These are phyloP conservation scores for Bergia puertoricense DNA, from an alignment of 92 coral and sea anemone genomes.

Conservation along the genomic window DNA sequence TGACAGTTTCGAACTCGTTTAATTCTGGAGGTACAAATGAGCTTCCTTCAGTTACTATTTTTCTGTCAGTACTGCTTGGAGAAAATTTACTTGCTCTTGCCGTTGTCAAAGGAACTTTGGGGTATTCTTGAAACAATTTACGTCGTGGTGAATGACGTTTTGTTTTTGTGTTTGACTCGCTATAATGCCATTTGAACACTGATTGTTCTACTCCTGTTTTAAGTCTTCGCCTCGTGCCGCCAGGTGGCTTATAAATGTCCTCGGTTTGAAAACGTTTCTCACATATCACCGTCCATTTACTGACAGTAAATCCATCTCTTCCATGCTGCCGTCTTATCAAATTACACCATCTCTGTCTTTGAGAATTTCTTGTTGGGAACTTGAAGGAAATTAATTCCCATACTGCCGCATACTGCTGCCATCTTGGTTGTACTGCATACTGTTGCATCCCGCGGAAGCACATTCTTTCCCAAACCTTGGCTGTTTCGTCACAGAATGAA, in stretches of 20 bases:
- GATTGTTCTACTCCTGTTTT: constrained; percentile 28
- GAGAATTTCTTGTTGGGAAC: background rate
- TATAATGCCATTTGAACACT: constrained; percentile 16
- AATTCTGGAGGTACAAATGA: background rate
- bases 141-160: background rate
- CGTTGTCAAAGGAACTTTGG: background rate
- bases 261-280: constrained; percentile 17
- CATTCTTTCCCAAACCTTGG: background rate
- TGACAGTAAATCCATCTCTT: constrained; percentile 22
- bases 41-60: background rate
- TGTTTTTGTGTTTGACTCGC: constrained; percentile 14
- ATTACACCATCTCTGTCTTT: background rate
- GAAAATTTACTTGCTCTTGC: background rate
- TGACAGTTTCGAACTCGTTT: background rate
- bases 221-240: constrained; percentile 26
- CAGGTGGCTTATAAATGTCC: constrained; percentile 40
- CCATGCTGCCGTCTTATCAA: constrained; percentile 17
- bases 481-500: constrained; percentile 5
- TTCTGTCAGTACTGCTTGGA: constrained; percentile 5
- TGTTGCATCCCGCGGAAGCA: constrained; percentile 3
- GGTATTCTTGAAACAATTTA: background rate
- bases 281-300: constrained; percentile 31
- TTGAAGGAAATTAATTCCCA: background rate
- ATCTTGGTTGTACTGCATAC: constrained; percentile 10
- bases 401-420: constrained; percentile 15